A percentile compares a stretch with the other conserved stretches of the same genome.
Conservation (phyloP, 2,797 vertebrate genomes). For the Ctenosaura bakeri region DNA sequence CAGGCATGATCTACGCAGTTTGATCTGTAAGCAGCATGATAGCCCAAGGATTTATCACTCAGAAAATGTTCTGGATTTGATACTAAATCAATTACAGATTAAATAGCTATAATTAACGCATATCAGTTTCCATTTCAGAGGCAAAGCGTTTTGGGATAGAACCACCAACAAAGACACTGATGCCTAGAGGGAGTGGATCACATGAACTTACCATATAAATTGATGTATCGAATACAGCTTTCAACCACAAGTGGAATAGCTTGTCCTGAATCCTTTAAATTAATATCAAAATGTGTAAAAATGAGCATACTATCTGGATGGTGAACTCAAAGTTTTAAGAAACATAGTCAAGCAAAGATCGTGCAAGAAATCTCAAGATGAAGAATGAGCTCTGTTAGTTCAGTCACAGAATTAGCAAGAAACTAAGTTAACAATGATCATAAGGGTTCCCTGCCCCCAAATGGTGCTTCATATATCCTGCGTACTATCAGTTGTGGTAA, state of each 20-base stretch:
- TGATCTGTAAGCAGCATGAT: neutral
- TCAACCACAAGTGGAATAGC: slow-evolving; percentile 96
- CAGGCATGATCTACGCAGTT: fast-evolving
- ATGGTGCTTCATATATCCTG: slow-evolving; percentile 32
- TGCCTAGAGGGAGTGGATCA: neutral
- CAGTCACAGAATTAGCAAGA: slow-evolving; percentile 76
- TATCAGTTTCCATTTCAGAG: neutral
- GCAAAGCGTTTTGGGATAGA: neutral
- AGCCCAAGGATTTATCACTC: neutral
- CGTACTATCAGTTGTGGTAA: slow-evolving; percentile 44
- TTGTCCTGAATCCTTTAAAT: slow-evolving; percentile 91
- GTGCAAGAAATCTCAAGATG: slow-evolving; percentile 49
- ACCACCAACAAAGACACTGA: fast-evolving
- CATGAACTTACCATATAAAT: slow-evolving; percentile 90
- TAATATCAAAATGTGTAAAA: slow-evolving; percentile 4
- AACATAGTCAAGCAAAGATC: slow-evolving; percentile 47
- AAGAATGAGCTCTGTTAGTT: slow-evolving; percentile 65
- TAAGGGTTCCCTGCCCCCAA: neutral
- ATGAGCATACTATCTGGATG: slow-evolving; percentile 48
- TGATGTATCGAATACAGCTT: slow-evolving; percentile 98
- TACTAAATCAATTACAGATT: neutral
- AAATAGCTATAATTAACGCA: fast-evolving
- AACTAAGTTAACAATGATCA: slow-evolving; percentile 66
- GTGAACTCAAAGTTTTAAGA: neutral
- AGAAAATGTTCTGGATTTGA: neutral